Evolutionary conservation across 2,797 vertebrate species (phyloP).

Genomic region (Neopelma chrysocephalum): DNA sequence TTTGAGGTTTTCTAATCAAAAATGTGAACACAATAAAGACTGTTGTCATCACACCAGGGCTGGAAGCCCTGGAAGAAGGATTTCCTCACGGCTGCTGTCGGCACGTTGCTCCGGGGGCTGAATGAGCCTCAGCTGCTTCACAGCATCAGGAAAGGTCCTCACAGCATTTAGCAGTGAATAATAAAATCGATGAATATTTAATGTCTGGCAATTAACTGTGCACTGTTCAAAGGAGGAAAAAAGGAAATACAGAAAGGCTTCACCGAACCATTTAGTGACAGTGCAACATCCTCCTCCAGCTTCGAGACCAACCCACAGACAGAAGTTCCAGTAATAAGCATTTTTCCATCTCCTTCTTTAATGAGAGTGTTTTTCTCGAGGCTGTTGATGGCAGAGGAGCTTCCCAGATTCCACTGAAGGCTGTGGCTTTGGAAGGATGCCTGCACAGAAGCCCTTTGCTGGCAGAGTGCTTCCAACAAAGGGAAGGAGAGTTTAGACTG

Average conservation of each 20-base stretch:
- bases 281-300: not conserved
- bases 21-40: not conserved
- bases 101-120: not conserved
- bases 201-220: slow-evolving; percentile 23
- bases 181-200: slow-evolving; percentile 34
- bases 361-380: not conserved
- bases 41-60: not conserved
- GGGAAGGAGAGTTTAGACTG: not conserved
- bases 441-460: not conserved
- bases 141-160: not conserved
- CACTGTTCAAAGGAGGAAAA: not conserved
- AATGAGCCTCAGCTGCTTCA: not conserved
- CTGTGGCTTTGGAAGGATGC: not conserved
- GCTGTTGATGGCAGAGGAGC: not conserved
- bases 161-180: not conserved
- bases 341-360: not conserved
- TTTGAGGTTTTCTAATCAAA: slow-evolving; percentile 11
- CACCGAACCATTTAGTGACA: not conserved
- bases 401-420: not conserved
- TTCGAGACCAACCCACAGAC: not conserved
- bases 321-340: not conserved
- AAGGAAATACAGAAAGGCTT: not conserved
- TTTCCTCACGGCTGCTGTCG: not conserved
- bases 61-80: not conserved
- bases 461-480: not conserved